phyloP scores from a whole-genome alignment of 1,140 invertebrate genomes.

The Lycorma delicatula region DNA sequence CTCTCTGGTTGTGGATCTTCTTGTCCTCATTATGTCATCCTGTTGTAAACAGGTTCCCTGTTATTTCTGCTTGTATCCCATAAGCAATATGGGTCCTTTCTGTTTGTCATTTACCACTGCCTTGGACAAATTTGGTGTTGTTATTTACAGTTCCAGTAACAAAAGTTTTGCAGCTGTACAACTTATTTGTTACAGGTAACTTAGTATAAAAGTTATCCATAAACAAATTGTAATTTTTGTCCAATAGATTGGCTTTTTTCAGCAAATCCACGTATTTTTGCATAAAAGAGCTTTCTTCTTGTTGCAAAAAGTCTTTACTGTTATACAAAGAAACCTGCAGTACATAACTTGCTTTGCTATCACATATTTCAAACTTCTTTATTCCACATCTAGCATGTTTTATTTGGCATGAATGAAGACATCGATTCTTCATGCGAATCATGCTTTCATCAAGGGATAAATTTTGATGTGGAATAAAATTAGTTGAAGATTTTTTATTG shows the following conservation, averaged over 20 bases:
- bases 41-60: conserved; percentile 6
- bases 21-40: background rate
- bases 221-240: background rate
- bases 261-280: conserved; percentile 1
- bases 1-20: background rate
- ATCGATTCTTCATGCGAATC: background rate
- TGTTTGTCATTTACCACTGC: background rate
- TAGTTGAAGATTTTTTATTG: background rate
- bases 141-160: conserved; percentile 9
- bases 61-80: conserved; percentile 1
- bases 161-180: background rate
- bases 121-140: conserved; percentile 1
- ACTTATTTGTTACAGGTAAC: background rate
- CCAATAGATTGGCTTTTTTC: background rate
- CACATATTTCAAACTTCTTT: no score
- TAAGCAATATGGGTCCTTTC: background rate
- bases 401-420: background rate
- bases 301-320: background rate
- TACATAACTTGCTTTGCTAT: background rate
- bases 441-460: conserved; percentile 8
- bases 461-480: conserved; percentile 6
- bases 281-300: background rate
- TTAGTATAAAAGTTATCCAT: conserved; percentile 7
- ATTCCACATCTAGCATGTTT: background rate
- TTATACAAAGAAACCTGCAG: background rate